Evolutionary conservation across 1,140 invertebrate genomes (phyloP).

Genomic region (Zaprionus tsacasi): DNA sequence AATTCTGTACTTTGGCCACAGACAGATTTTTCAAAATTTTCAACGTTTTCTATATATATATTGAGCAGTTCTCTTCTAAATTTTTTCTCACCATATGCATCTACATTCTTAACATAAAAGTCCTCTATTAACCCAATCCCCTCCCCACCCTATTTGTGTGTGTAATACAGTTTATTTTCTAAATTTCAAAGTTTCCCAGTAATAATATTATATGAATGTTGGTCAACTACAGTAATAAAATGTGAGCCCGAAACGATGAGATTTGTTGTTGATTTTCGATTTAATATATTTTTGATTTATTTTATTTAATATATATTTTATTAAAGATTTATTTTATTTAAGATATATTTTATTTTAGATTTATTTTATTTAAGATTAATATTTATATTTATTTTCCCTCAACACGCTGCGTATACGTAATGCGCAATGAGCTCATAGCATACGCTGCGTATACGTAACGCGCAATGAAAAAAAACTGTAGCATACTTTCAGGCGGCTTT

Average conservation of each 20-base stretch:
- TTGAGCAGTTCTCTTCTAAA: conserved; percentile 1
- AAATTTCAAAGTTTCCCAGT: conserved; percentile 49
- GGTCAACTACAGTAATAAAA: conserved; percentile 44
- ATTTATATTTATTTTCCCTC: background rate
- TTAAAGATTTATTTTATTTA: background rate
- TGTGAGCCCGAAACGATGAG: conserved; percentile 69
- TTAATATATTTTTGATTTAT: background rate
- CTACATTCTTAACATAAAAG: too few species aligned
- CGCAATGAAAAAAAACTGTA: conserved; percentile 2
- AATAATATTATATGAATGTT: conserved; percentile 17
- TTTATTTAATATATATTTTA: background rate
- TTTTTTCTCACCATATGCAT: background rate
- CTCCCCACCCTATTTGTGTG: conserved; percentile 8
- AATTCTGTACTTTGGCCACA: conserved; percentile 10
- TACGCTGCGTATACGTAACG: conserved; percentile 39
- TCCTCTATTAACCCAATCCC: background rate
- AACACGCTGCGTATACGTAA: conserved; percentile 40
- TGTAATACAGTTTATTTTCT: conserved; percentile 39
- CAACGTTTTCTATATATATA: conserved; percentile 23
- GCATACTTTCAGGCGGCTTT: conserved; percentile 70
- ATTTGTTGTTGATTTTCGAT: background rate
- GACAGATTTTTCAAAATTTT: conserved; percentile 40
- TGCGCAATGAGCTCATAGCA: conserved; percentile 37
- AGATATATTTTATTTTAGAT: conserved; percentile 4
- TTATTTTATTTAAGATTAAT: background rate